Conservation (phyloP, 2,113 vertebrate species). For the Silurus asotus region DNA sequence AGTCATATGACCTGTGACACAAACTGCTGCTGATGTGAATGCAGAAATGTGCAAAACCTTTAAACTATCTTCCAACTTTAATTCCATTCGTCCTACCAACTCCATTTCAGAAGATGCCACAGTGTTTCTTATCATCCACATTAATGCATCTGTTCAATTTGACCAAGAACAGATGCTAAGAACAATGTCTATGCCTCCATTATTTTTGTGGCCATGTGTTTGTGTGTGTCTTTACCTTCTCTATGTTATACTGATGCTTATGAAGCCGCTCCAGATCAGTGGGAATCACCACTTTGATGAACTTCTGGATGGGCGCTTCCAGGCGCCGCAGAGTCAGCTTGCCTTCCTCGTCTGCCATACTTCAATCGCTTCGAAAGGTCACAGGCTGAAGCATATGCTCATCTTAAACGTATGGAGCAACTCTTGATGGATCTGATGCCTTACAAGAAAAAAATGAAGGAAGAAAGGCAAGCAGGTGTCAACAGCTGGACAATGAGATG, state of each 20-base stretch:
- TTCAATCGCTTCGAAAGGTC: constrained; percentile 43
- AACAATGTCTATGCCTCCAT: background rate
- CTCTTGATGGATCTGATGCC: background rate
- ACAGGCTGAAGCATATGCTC: constrained; percentile 10
- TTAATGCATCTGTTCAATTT: background rate
- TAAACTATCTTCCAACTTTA: background rate
- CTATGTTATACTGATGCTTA: constrained; percentile 94
- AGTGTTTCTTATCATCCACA: background rate
- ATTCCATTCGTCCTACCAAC: background rate
- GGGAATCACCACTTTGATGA: constrained; percentile 93
- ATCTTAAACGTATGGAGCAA: background rate
- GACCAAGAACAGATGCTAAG: background rate
- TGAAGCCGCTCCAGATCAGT: constrained; percentile 94
- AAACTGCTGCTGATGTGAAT: too few species aligned
- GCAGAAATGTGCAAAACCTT: background rate
- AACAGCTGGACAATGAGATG: background rate
- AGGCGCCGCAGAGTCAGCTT: constrained; percentile 90
- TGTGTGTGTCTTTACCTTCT: constrained; percentile 79
- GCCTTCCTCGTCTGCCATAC: constrained; percentile 86
- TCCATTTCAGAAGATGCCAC: background rate
- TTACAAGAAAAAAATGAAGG: background rate
- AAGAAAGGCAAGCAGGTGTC: background rate
- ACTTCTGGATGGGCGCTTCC: constrained; percentile 91
- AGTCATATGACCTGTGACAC: background rate
- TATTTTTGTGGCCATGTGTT: too few species aligned